These are phyloP conservation scores for Nasalis larvatus DNA, from an alignment of 2,113 vertebrate genomes.

Conservation along the genomic window DNA sequence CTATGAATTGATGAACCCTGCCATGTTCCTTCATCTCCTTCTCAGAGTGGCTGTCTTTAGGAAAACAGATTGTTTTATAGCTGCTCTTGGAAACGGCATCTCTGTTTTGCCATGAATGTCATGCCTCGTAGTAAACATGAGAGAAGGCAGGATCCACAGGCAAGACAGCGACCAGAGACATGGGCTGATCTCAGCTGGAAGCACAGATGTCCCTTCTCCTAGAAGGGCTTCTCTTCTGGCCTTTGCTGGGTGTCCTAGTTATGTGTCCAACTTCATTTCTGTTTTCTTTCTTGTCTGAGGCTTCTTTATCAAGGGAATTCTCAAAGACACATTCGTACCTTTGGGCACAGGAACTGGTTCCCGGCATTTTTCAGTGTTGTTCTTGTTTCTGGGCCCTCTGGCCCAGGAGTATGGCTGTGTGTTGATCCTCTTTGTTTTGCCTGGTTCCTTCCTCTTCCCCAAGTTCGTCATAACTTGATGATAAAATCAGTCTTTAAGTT, in stretches of 20 bases:
- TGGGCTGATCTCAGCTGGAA: not conserved
- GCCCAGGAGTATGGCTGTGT: not conserved
- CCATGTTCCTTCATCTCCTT: not conserved
- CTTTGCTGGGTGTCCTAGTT: not conserved
- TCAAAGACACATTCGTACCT: constrained; percentile 5
- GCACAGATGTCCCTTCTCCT: not conserved
- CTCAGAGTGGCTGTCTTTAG: not conserved
- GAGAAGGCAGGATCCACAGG: not conserved
- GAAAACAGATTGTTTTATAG: not conserved
- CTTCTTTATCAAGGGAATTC: not conserved
- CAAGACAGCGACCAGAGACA: not conserved
- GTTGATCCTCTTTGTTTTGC: not conserved
- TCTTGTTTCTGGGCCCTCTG: not conserved
- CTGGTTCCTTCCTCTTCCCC: constrained; percentile 30
- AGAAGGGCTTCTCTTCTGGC: not conserved
- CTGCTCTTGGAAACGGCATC: constrained; percentile 41
- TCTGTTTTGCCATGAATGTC: constrained; percentile 26
- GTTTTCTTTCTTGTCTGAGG: not conserved
- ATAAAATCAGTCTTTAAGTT: constrained; percentile 64
- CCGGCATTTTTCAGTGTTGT: not conserved
- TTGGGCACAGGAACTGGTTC: not conserved
- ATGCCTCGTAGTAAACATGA: constrained; percentile 38
- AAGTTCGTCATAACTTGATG: not conserved
- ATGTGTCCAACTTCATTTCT: not conserved
- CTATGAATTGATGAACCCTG: constrained; percentile 7